Evolutionary conservation across 2,113 vertebrate genomes (phyloP).

Genomic region (Nesogale talazaci): DNA sequence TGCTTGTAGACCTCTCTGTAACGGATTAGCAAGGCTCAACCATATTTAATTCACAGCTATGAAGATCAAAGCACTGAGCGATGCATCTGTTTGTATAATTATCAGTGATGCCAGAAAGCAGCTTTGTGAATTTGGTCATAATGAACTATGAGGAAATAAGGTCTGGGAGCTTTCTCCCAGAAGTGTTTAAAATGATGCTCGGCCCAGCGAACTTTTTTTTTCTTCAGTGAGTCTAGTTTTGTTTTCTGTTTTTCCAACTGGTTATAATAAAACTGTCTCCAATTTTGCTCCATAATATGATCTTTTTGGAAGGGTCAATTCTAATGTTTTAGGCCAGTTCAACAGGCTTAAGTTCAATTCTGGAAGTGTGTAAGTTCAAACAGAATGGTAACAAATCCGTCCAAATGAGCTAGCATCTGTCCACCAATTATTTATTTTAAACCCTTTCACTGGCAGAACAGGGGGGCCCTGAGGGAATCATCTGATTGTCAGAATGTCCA

Average conservation of each 20-base stretch:
- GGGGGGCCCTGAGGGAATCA: background rate
- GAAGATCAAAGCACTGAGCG: constrained; percentile 67
- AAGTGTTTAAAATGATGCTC: constrained; percentile 37
- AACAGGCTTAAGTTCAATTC: constrained; percentile 41
- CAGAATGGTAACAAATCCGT: constrained; percentile 37
- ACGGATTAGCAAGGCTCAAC: constrained; percentile 49
- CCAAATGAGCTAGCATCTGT: background rate
- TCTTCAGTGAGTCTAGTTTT: constrained; percentile 54
- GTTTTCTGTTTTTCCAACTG: constrained; percentile 75
- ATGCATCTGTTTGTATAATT: constrained; percentile 56
- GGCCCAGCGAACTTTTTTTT: constrained; percentile 21
- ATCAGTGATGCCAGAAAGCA: constrained; percentile 46
- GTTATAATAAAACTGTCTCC: constrained; percentile 76
- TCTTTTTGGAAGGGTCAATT: constrained; percentile 55
- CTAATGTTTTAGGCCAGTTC: constrained; percentile 52
- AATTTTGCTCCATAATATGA: constrained; percentile 64
- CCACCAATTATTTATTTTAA: constrained; percentile 46
- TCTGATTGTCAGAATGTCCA: background rate
- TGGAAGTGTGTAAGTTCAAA: constrained; percentile 34
- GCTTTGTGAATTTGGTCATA: constrained; percentile 46
- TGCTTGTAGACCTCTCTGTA: background rate
- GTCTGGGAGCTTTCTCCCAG: constrained; percentile 14
- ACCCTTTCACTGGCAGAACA: background rate
- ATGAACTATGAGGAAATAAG: constrained; percentile 52
- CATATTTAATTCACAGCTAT: constrained; percentile 42